Evolutionary conservation across 2,888 invertebrate genomes (phyloP).

Genomic region (Noctua pronuba): DNA sequence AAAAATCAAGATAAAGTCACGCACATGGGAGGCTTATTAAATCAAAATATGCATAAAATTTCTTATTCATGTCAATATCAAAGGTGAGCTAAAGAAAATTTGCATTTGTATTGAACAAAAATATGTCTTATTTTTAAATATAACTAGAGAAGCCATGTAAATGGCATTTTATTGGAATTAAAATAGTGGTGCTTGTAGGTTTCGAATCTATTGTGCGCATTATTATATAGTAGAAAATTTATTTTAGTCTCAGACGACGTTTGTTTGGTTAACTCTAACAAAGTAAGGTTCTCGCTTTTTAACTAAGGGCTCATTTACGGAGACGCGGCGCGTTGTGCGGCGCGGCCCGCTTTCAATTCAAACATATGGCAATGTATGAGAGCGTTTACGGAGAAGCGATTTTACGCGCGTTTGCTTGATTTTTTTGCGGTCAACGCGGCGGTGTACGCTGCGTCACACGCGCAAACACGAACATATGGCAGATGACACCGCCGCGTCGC

Average conservation of each 20-base stretch:
- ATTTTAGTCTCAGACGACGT: neutral
- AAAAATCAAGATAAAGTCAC: conserved; percentile 59
- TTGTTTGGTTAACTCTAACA: neutral
- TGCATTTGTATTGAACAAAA: conserved; percentile 50
- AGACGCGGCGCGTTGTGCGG: too few species aligned
- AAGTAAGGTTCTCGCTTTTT: neutral
- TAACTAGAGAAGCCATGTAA: conserved; percentile 5
- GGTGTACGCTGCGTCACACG: too few species aligned
- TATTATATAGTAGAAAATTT: neutral
- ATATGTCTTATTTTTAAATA: conserved; percentile 28
- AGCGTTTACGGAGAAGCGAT: too few species aligned
- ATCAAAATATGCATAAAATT: conserved; percentile 56
- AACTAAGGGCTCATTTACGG: too few species aligned
- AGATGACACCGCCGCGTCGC: too few species aligned
- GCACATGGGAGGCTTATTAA: conserved; percentile 56
- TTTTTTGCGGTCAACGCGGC: too few species aligned
- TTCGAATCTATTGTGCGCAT: neutral
- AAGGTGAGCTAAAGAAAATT: conserved; percentile 40
- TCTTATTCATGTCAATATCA: conserved; percentile 49
- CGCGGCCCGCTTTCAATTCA: too few species aligned
- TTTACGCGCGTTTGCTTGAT: too few species aligned
- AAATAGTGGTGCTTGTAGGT: too few species aligned
- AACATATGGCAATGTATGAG: too few species aligned
- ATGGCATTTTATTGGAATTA: neutral
- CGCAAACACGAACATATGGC: too few species aligned